Evolutionary conservation across 2,113 vertebrate genomes (phyloP), one percentile per base, ranked within the genome.

Genomic region (Cariama cristata): DNA sequence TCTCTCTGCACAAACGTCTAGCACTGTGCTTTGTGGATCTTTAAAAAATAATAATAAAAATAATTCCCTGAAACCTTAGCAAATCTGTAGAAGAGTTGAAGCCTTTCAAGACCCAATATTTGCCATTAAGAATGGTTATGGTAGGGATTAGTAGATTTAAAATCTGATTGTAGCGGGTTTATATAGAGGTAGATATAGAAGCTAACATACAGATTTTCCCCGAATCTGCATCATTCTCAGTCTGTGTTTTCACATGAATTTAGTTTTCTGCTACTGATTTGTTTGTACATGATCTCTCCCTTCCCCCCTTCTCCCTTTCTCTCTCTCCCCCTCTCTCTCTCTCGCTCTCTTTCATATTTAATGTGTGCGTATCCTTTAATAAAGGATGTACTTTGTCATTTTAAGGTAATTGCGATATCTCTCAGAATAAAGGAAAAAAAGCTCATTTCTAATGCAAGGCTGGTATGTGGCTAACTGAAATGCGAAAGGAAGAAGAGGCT

Each of bases 81-180:
- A 98, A 97, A 98, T 98, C 97, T 97, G 98, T 98, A 98, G 98
- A 98, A 98, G 98, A 98, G 98, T 98, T 98, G 98, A 98, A 99
- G 98, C 97, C 94, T 97, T 96, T 96, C 96, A 88, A 97, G 97
- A 97, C 95, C 98, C 98, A 97, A 98, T 98, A 98, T 98, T 98
- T 98, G 98, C 98, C 98, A 98, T 98, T 98, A 95, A 99, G 99
- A 99, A 99, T 99, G 99, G 99, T 99, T 99, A 99, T 99, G 99
- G 99, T 99, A 99, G 99, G 99, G 99, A 99, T 98, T 97, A 93
- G 96, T 98, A 98, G 98, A 97, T 98, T 98, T 98, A 95, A 97
- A 97, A 97, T 98, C 87, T 96, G 97, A 96, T 98, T 47, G 96
- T 98, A 97, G 97, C 96, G 97, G 96, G 95, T 91, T 88, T 91